Percentiles rank a stretch among this genome's conserved stretches.
Conservation (phyloP, 2,797 vertebrate species). For the Phoeniculus purpureus region DNA sequence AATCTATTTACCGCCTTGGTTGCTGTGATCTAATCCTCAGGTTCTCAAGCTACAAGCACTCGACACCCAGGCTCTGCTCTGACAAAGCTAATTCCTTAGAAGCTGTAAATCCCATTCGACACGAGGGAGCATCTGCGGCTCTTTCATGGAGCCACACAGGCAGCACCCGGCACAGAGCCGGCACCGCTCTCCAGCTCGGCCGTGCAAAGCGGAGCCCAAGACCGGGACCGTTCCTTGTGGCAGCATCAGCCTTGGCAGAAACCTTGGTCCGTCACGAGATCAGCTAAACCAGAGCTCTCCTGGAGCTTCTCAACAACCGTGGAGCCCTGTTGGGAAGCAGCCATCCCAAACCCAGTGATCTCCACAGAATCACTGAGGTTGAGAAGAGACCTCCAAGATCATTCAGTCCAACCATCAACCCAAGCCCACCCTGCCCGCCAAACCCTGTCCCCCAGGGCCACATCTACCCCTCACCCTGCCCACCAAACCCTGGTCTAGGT, state of each 20-base stretch:
- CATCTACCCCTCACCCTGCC: too few relatives aligned
- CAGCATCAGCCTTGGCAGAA: not conserved
- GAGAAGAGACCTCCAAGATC: too few relatives aligned
- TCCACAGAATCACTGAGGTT: too few relatives aligned
- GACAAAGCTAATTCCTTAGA: not conserved
- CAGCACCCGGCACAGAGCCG: constrained; percentile 31
- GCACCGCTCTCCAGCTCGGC: not conserved
- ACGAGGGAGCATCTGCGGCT: not conserved
- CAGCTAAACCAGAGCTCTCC: not conserved
- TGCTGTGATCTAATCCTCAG: not conserved
- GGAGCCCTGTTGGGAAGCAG: not conserved
- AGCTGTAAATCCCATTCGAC: not conserved
- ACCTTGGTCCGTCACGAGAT: not conserved
- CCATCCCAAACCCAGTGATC: too few relatives aligned
- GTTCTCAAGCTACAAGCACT: not conserved
- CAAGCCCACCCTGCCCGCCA: too few relatives aligned
- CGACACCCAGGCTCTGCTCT: not conserved
- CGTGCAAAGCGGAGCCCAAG: constrained; percentile 52
- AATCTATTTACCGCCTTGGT: not conserved
- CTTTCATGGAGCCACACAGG: not conserved
- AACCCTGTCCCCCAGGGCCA: too few relatives aligned
- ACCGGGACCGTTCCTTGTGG: constrained; percentile 5
- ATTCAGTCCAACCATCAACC: too few relatives aligned
- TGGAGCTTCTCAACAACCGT: not conserved
- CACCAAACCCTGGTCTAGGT: too few relatives aligned